Base-by-base conservation (phyloP, 2,888 invertebrate genomes). In the Athalia circularis region DNA sequence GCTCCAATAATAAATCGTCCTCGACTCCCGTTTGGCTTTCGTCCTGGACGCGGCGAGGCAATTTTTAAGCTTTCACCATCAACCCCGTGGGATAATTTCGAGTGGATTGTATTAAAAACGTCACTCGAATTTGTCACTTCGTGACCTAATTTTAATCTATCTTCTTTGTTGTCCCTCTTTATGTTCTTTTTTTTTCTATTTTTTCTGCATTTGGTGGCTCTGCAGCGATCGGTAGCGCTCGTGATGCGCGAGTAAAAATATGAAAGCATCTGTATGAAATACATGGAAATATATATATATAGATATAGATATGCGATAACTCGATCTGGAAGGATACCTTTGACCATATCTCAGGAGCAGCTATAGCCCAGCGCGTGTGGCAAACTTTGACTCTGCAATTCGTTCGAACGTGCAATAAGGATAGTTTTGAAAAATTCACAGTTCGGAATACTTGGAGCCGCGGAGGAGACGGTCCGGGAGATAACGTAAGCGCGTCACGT, bases 341-440 rank as follows among this genome's bases (percentile, higher is more conserved):
- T 57, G 72, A 72, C 57, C 72, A 57, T 72, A 59, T 70, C 70
- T 70, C 70, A 70, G 54, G 9, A 45, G 13, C 61, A 9, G n/a
- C 15, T 15, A 13, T 13, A 11, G 13, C 13, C 13, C 61, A 5
- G 13, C 7, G 6, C 15, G 45, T 15, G 70, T 15, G 70, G 70
- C 57, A 70, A 70, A 70, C 57, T 70, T 70, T 70, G 70, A 70
- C 70, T 70, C 70, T 70, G 70, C 70, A 57, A 70, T 70, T 70
- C 70, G 59, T 70, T 47, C 59, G 70, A 48, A 75, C 74, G 61
- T 62, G 74, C 74, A 62, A 57, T 57, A 61, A 62, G 64, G 50
- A 75, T 75, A 75, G 62, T 75, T 75, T 72, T 72, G 57, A 72
- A 72, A 72, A 72, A 72, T 72, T 72, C 72, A 59, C 57, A 72